phyloP scores from a whole-genome alignment of 2,888 invertebrate species.

The Ophonus ardosiacus region DNA sequence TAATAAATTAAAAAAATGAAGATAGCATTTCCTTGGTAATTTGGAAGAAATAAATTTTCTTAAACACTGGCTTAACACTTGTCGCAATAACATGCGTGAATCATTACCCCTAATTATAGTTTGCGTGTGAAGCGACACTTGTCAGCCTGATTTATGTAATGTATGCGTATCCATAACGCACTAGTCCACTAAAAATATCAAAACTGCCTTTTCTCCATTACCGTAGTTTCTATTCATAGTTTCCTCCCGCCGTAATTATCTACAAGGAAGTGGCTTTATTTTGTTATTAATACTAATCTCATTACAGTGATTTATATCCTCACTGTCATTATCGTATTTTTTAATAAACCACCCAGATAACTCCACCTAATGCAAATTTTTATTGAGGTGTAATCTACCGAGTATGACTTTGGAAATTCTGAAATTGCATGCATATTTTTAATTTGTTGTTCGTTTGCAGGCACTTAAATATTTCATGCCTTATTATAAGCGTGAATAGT shows the following conservation, averaged over 20 bases:
- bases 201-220: slow-evolving; percentile 16
- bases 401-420: neutral
- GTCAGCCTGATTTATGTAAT: slow-evolving; percentile 48
- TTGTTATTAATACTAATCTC: slow-evolving; percentile 36
- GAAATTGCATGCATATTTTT: slow-evolving; percentile 5
- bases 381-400: neutral
- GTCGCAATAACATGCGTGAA: slow-evolving; percentile 48
- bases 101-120: slow-evolving; percentile 50
- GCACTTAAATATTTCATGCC: neutral
- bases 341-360: slow-evolving; percentile 2
- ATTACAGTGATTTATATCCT: slow-evolving; percentile 16
- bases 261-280: slow-evolving; percentile 21
- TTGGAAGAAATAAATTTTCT: slow-evolving; percentile 41
- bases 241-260: slow-evolving; percentile 10
- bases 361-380: slow-evolving; percentile 1
- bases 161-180: slow-evolving; percentile 37
- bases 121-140: slow-evolving; percentile 43
- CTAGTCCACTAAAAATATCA: slow-evolving; percentile 31
- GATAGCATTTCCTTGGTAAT: neutral
- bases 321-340: slow-evolving; percentile 28
- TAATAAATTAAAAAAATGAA: neutral
- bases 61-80: slow-evolving; percentile 46
- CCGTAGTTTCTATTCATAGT: slow-evolving; percentile 40
- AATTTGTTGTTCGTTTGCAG: neutral
- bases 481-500: neutral